Evolutionary conservation across 2,888 invertebrate species (phyloP).

Genomic region (Thera britannica): DNA sequence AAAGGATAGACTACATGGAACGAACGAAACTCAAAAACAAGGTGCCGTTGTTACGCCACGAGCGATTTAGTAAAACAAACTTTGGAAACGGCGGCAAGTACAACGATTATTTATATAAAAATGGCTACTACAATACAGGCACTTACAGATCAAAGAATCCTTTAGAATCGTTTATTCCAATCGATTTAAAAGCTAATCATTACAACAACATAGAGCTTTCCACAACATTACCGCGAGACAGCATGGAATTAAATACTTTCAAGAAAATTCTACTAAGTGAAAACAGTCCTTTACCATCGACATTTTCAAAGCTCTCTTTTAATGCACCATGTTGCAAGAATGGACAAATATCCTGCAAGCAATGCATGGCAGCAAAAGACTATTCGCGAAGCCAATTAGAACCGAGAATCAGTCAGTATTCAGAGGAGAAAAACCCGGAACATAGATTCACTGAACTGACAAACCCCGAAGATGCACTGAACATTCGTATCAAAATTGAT

Average conservation of each 20-base stretch:
- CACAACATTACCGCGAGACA: slow-evolving; percentile 32
- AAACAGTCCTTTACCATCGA: slow-evolving; percentile 46
- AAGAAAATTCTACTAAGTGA: slow-evolving; percentile 49
- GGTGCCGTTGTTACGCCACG: slow-evolving; percentile 64
- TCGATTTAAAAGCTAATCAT: slow-evolving; percentile 51
- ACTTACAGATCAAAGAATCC: slow-evolving; percentile 51
- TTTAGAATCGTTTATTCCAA: slow-evolving; percentile 62
- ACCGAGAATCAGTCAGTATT: slow-evolving; percentile 36
- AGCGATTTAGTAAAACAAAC: slow-evolving; percentile 59
- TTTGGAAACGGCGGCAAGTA: slow-evolving; percentile 44
- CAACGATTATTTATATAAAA: slow-evolving; percentile 50
- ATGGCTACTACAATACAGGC: slow-evolving; percentile 51
- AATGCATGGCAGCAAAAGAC: slow-evolving; percentile 51
- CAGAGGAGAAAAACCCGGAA: slow-evolving; percentile 40
- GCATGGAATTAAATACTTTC: slow-evolving; percentile 38
- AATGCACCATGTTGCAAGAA: slow-evolving; percentile 62
- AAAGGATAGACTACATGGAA: slow-evolving; percentile 63
- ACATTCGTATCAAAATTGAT: slow-evolving; percentile 71
- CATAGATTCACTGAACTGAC: slow-evolving; percentile 34
- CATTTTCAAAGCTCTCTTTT: slow-evolving; percentile 44
- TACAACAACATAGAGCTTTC: slow-evolving; percentile 46
- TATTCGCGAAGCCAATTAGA: slow-evolving; percentile 29
- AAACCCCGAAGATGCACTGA: slow-evolving; percentile 54
- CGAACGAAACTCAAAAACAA: slow-evolving; percentile 72
- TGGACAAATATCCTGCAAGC: slow-evolving; percentile 63